These are phyloP conservation scores for Eumeta japonica DNA, from an alignment of 1,140 invertebrate species.

Conservation along the genomic window DNA sequence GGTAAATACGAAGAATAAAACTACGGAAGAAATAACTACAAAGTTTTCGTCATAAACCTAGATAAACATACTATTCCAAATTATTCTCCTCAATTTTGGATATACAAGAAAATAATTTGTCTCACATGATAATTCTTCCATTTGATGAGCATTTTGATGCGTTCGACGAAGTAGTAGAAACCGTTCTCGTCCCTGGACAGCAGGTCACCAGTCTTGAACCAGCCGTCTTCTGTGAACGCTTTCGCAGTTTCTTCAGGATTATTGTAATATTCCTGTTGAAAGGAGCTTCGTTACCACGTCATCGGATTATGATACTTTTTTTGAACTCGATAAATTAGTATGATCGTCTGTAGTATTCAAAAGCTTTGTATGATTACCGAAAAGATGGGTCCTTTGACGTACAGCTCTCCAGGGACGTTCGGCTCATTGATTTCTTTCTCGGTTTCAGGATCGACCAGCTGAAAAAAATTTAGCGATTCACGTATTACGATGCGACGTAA, in stretches of 20 bases:
- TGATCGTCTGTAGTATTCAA: background rate
- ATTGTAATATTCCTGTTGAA: slow-evolving; percentile 41
- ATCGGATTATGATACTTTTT: background rate
- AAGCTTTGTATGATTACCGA: slow-evolving; percentile 18
- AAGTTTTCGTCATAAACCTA: too few relatives aligned
- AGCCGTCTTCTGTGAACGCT: slow-evolving; percentile 62
- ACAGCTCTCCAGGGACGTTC: slow-evolving; percentile 27
- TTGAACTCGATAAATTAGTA: background rate
- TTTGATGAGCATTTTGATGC: slow-evolving; percentile 78
- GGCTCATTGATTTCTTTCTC: slow-evolving; percentile 29
- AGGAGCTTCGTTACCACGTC: background rate
- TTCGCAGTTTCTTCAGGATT: slow-evolving; percentile 59
- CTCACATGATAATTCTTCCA: slow-evolving; percentile 50
- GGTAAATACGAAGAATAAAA: too few relatives aligned
- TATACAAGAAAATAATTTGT: slow-evolving; percentile 4
- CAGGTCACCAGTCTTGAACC: slow-evolving; percentile 72
- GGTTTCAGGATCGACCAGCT: slow-evolving; percentile 32
- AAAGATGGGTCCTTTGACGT: slow-evolving; percentile 24
- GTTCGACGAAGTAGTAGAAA: slow-evolving; percentile 67
- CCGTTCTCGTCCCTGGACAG: slow-evolving; percentile 67
- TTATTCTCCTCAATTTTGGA: too few relatives aligned
- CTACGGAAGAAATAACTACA: too few relatives aligned
- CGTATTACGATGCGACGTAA: too few relatives aligned
- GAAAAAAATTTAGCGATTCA: too few relatives aligned
- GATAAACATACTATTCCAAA: too few relatives aligned